Evolutionary conservation across 2,797 vertebrate genomes (phyloP).

Genomic region (Rhinophrynus dorsalis): DNA sequence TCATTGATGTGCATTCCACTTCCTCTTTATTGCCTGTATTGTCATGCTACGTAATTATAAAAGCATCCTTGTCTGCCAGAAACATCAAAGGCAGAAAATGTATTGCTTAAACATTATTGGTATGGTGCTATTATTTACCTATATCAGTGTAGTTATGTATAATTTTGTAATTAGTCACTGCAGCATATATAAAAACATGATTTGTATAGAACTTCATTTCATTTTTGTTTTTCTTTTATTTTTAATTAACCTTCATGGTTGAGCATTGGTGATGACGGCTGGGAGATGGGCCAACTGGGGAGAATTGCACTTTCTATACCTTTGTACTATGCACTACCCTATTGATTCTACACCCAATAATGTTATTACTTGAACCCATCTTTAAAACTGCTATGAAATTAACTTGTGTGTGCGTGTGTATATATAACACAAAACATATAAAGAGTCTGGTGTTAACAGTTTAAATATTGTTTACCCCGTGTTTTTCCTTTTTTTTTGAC

Average conservation of each 20-base stretch:
- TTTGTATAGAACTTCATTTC: conserved; percentile 77
- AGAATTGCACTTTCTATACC: conserved; percentile 99
- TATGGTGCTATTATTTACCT: conserved; percentile 90
- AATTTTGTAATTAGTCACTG: conserved; percentile 77
- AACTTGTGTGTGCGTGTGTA: conserved; percentile 91
- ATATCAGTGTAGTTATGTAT: conserved; percentile 78
- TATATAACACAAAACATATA: conserved; percentile 86
- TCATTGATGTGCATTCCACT: conserved; percentile 99
- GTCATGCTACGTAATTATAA: conserved; percentile 64
- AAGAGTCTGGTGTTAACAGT: conserved; percentile 71
- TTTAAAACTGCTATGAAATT: conserved; percentile 85
- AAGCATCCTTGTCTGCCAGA: conserved; percentile 61
- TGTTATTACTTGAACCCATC: conserved; percentile 97
- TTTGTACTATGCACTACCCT: conserved; percentile 99
- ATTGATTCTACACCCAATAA: conserved; percentile 99
- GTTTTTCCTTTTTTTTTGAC: background rate
- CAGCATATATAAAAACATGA: conserved; percentile 66
- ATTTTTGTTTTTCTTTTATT: conserved; percentile 64
- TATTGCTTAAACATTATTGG: conserved; percentile 74
- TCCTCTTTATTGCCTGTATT: conserved; percentile 78
- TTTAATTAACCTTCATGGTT: conserved; percentile 77
- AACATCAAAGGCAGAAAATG: conserved; percentile 63
- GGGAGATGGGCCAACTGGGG: conserved; percentile 83
- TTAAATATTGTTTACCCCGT: conserved; percentile 54
- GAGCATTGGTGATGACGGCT: conserved; percentile 76